Evolutionary conservation across 2,113 vertebrate species (phyloP), one percentile per base, ranked within the genome.

Genomic region (Forbesichthys agassizii): DNA sequence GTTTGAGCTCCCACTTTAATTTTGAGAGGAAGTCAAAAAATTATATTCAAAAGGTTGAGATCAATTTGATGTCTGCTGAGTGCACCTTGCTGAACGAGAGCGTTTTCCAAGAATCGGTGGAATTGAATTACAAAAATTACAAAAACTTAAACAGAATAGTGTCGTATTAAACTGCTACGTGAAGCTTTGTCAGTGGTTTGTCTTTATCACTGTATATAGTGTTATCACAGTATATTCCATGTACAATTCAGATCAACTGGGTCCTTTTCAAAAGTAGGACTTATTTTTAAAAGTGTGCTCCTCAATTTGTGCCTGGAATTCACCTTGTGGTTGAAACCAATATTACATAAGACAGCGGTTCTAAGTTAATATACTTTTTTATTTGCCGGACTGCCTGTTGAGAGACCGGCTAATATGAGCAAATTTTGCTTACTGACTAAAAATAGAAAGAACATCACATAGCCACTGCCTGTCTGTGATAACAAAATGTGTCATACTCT

Each of bases 191-290:
- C 78, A 77, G 73, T 68, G 11, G 56, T 73, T 49, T 42, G 51
- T 86, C 78, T 79, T 74, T 68, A 64, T 82, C 80, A 81, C 69
- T 76, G 76, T 76, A 20, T 20, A 20, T 20, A 20, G 1, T 20
- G 20, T 20, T 20, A 20, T 20, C 20, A 20, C 20, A 20, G 20
- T 78, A 69, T 48, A 59, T 18, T 48, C 51, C 46, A 48, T 56
- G 33, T 10, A 51, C 56, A 65, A 65, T 74, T 61, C 60, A 65
- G 66, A 68, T 71, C 48, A 61, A 61, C 49, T 5, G 9, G 10
- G 11, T 16, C 9, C 18, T 64, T 47, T 69, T 68, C 69, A 53
- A 33, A 36, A 62, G 58, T 48, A 36, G 62, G 62, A 69, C 48
- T 81, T 63, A 71, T 73, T 75, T 68, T 74, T 56, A 59, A 68